These are phyloP conservation scores for Caerostris darwini DNA, from an alignment of 1,140 invertebrate genomes.

Conservation along the genomic window DNA sequence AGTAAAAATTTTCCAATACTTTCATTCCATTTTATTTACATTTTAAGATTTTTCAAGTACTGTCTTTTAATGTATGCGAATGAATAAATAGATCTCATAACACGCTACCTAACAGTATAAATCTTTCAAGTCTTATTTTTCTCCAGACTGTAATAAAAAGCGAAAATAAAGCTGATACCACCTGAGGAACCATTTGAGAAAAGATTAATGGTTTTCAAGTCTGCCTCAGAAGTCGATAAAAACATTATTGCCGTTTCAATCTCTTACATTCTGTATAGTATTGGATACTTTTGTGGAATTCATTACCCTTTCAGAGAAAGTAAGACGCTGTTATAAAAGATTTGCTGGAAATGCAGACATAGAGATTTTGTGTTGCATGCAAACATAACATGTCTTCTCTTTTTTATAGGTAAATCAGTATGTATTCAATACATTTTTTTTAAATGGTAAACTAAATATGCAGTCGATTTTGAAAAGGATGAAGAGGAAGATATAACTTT, in stretches of 20 bases:
- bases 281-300: not conserved
- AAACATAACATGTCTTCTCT: too few relatives aligned
- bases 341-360: too few relatives aligned
- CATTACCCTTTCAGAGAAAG: not conserved
- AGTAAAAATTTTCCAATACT: not conserved
- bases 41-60: not conserved
- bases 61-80: not conserved
- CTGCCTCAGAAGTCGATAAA: not conserved
- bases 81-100: not conserved
- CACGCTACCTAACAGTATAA: not conserved
- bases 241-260: not conserved
- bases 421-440: too few relatives aligned
- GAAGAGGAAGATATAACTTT: too few relatives aligned
- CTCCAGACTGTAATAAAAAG: not conserved
- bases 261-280: not conserved
- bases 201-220: not conserved
- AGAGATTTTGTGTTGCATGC: too few relatives aligned
- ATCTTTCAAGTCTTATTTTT: not conserved
- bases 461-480: too few relatives aligned
- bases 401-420: too few relatives aligned
- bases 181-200: not conserved
- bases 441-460: too few relatives aligned
- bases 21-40: not conserved
- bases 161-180: not conserved
- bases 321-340: too few relatives aligned